Evolutionary conservation across 1,140 invertebrate genomes (phyloP).

Genomic region (Drosophila pseudoananassae): DNA sequence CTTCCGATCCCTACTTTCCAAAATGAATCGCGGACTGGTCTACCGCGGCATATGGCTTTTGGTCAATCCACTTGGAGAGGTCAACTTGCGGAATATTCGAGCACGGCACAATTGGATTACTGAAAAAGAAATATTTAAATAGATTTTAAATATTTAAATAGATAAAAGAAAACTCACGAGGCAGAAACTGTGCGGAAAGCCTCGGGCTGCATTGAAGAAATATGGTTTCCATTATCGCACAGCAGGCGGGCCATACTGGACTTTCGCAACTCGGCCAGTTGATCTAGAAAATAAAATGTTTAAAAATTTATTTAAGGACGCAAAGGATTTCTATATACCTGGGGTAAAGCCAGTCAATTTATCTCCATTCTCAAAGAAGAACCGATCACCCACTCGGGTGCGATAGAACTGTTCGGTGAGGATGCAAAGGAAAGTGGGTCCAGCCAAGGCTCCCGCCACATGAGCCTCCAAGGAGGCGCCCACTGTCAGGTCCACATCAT

Average conservation of each 20-base stretch:
- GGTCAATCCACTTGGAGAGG: slow-evolving; percentile 87
- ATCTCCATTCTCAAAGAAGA: slow-evolving; percentile 92
- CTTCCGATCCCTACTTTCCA: slow-evolving; percentile 60
- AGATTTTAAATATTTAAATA: background rate
- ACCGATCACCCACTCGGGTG: slow-evolving; percentile 92
- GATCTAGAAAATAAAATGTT: slow-evolving; percentile 85
- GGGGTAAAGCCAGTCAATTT: slow-evolving; percentile 88
- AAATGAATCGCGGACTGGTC: slow-evolving; percentile 54
- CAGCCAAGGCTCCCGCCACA: slow-evolving; percentile 91
- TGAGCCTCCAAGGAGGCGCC: slow-evolving; percentile 92
- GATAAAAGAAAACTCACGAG: slow-evolving; percentile 85
- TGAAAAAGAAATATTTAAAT: slow-evolving; percentile 81
- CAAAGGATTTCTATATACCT: slow-evolving; percentile 84
- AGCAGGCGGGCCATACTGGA: slow-evolving; percentile 91
- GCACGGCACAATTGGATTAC: slow-evolving; percentile 89
- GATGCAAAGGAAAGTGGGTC: slow-evolving; percentile 96
- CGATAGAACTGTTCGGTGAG: slow-evolving; percentile 94
- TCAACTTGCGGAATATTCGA: slow-evolving; percentile 88
- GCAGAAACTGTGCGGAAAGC: slow-evolving; percentile 87
- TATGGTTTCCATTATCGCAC: slow-evolving; percentile 93
- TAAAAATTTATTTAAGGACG: background rate
- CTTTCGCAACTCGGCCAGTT: slow-evolving; percentile 94
- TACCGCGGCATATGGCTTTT: slow-evolving; percentile 55
- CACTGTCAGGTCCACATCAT: slow-evolving; percentile 95
- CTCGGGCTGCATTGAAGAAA: slow-evolving; percentile 89